A percentile compares a stretch with the other conserved stretches of the same genome.
phyloP scores from a whole-genome alignment of 2,888 invertebrate species.

The Hirtodrosophila histrioides region DNA sequence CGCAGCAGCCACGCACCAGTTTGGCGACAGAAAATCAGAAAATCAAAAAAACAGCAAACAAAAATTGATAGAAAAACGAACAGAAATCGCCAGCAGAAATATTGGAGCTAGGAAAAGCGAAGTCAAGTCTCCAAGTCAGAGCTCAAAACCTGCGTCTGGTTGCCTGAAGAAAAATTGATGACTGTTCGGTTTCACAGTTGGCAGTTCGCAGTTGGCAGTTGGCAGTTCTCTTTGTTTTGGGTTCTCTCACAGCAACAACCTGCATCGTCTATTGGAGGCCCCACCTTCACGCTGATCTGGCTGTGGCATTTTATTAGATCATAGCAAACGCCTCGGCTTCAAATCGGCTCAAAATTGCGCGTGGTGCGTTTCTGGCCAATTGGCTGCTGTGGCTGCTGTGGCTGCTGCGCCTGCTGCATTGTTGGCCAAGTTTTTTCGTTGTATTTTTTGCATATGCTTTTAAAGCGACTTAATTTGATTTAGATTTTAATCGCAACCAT shows the following conservation, averaged over 20 bases:
- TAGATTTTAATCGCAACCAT: constrained; percentile 77
- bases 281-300: constrained; percentile 60
- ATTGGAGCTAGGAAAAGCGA: constrained; percentile 54
- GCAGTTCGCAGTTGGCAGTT: constrained; percentile 21
- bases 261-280: constrained; percentile 57
- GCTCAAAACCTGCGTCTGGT: constrained; percentile 42
- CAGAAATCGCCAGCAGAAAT: constrained; percentile 36
- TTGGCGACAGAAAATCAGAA: constrained; percentile 72
- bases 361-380: constrained; percentile 60
- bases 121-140: constrained; percentile 43
- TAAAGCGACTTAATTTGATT: constrained; percentile 80
- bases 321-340: constrained; percentile 70
- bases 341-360: constrained; percentile 44
- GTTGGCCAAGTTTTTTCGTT: constrained; percentile 53
- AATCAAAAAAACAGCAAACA: constrained; percentile 35
- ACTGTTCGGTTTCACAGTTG: constrained; percentile 44
- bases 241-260: constrained; percentile 61
- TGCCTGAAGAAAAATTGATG: constrained; percentile 73
- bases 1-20: constrained; percentile 79
- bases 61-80: constrained; percentile 41
- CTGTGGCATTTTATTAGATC: constrained; percentile 72
- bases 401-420: constrained; percentile 53
- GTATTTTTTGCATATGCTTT: constrained; percentile 73
- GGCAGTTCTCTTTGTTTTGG: constrained; percentile 55
- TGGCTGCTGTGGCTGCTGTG: constrained; percentile 1